Evolutionary conservation across 2,888 invertebrate genomes (phyloP).

Genomic region (Argynnis bischoffii): DNA sequence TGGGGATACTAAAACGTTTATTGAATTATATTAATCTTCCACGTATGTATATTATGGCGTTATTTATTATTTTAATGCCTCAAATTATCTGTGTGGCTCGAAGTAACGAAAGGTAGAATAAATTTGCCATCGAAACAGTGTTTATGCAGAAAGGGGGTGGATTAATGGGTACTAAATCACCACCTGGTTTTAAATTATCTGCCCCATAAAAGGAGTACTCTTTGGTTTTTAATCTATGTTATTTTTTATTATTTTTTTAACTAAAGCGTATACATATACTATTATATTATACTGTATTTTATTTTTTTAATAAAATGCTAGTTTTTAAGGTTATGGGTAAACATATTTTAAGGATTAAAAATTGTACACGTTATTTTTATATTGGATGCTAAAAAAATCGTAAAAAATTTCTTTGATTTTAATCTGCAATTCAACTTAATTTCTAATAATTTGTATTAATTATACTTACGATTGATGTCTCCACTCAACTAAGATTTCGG

Average conservation of each 20-base stretch:
- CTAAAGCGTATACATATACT: not conserved
- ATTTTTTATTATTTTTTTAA: not conserved
- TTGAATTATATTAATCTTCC: constrained; percentile 41
- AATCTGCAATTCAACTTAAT: not conserved
- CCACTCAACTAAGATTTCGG: too few species aligned
- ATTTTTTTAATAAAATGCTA: not conserved
- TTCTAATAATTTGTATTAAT: too few species aligned
- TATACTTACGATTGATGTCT: too few species aligned
- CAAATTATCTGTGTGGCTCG: constrained; percentile 23
- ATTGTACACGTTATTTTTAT: too few species aligned
- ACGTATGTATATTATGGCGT: constrained; percentile 31
- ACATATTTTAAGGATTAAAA: too few species aligned
- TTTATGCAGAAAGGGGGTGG: constrained; percentile 22
- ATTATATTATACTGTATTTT: not conserved
- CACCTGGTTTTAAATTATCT: constrained; percentile 17
- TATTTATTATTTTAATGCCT: constrained; percentile 38
- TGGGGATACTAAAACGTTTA: constrained; percentile 31
- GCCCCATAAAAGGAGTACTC: constrained; percentile 8
- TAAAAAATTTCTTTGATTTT: not conserved
- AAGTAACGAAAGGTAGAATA: constrained; percentile 25
- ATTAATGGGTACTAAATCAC: constrained; percentile 30
- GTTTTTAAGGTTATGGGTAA: too few species aligned
- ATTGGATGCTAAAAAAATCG: too few species aligned
- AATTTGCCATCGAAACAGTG: constrained; percentile 28
- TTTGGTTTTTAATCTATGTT: constrained; percentile 7